Conservation (phyloP, 2,797 vertebrate species). For the Microctenopoma lineatum region DNA sequence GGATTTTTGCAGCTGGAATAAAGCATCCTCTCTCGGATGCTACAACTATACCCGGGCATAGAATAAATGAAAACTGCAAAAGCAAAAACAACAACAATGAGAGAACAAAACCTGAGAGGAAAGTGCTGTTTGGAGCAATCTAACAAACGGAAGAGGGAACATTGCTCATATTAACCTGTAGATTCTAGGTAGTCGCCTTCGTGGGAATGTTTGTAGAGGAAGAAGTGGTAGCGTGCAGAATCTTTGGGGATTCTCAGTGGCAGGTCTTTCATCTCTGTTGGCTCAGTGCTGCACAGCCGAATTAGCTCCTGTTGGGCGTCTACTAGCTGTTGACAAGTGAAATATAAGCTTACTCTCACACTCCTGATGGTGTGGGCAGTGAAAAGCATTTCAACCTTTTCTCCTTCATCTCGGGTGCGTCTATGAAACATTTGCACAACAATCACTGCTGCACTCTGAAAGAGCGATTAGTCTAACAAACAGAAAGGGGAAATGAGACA, state of each 20-base stretch:
- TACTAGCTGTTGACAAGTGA: slow-evolving; percentile 86
- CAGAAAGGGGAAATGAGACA: slow-evolving; percentile 35
- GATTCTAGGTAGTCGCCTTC: slow-evolving; percentile 98
- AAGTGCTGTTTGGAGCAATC: background rate
- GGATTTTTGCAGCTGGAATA: slow-evolving; percentile 98
- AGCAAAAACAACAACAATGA: too few species aligned
- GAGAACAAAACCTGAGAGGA: background rate
- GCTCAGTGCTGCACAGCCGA: slow-evolving; percentile 88
- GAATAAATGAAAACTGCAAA: slow-evolving; percentile 97
- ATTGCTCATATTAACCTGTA: slow-evolving; percentile 83
- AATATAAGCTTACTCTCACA: background rate
- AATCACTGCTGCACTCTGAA: background rate
- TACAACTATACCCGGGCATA: slow-evolving; percentile 97
- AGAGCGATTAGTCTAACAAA: slow-evolving; percentile 33
- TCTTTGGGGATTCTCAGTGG: slow-evolving; percentile 94
- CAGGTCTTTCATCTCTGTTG: slow-evolving; percentile 93
- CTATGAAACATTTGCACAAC: slow-evolving; percentile 5
- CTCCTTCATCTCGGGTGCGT: slow-evolving; percentile 16
- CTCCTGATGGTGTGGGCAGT: background rate
- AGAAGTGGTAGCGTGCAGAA: slow-evolving; percentile 95
- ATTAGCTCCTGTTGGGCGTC: slow-evolving; percentile 93
- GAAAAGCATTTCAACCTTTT: background rate
- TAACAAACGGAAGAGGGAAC: background rate
- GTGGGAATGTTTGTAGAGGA: slow-evolving; percentile 96
- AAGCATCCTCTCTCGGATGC: slow-evolving; percentile 96